phyloP scores from a whole-genome alignment of 1,140 invertebrate species.

The Bombyx mori region ASM3026992v2 NC_085122.1:14314501-14315000 shows the following conservation, averaged over 20 bases:
- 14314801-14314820: too few relatives aligned
- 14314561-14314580: conserved; percentile 12
- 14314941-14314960: too few relatives aligned
- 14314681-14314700: conserved; percentile 8
- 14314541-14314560: conserved; percentile 8
- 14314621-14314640: conserved; percentile 12
- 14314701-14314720: conserved; percentile 8
- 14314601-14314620: conserved; percentile 10
- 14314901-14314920: too few relatives aligned
- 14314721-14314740: conserved; percentile 10
- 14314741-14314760: conserved; percentile 6
- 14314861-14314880: too few relatives aligned
- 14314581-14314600: conserved; percentile 11
- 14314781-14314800: conserved; percentile 9
- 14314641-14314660: conserved; percentile 9
- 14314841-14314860: too few relatives aligned
- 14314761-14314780: conserved; percentile 10
- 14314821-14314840: too few relatives aligned
- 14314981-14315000: too few relatives aligned
- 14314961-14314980: too few relatives aligned
- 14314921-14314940: too few relatives aligned
- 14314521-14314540: conserved; percentile 5
- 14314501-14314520: conserved; percentile 6
- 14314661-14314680: conserved; percentile 14
- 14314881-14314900: too few relatives aligned